A percentile compares a stretch with the other conserved stretches of the same genome.
These are phyloP conservation scores for Caenorhabditis drosophilae DNA, from an alignment of 2,888 invertebrate genomes.

Conservation along the genomic window DNA sequence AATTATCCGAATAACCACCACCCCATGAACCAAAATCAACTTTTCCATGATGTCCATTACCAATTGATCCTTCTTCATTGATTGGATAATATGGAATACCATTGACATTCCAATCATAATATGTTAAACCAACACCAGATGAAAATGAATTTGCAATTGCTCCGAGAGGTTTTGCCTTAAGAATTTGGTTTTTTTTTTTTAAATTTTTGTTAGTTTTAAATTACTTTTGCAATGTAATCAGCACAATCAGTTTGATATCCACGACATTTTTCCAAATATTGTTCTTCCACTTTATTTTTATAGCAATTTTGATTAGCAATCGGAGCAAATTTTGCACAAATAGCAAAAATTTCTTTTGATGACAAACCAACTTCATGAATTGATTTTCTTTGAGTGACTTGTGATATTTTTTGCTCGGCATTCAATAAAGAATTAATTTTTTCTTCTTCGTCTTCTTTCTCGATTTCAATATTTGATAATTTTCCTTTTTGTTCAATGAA, in stretches of 20 bases:
- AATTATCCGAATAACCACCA: slow-evolving; percentile 59
- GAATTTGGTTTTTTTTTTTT: neutral
- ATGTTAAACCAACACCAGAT: slow-evolving; percentile 59
- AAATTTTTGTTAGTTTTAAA: neutral
- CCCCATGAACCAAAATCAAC: slow-evolving; percentile 63
- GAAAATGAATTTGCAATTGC: slow-evolving; percentile 60
- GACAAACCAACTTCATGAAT: slow-evolving; percentile 43
- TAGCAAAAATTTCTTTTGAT: slow-evolving; percentile 37
- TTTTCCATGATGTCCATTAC: slow-evolving; percentile 61
- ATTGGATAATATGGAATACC: slow-evolving; percentile 61
- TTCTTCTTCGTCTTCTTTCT: slow-evolving; percentile 29
- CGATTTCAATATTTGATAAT: slow-evolving; percentile 32
- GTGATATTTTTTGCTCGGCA: slow-evolving; percentile 28
- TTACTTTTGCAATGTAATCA: slow-evolving; percentile 39
- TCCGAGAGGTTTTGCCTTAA: slow-evolving; percentile 43
- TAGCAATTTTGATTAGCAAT: slow-evolving; percentile 58
- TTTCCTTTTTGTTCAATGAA: slow-evolving; percentile 39
- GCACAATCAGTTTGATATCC: slow-evolving; percentile 56
- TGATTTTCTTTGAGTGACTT: slow-evolving; percentile 28
- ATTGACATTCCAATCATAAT: slow-evolving; percentile 58
- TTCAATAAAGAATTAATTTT: slow-evolving; percentile 8
- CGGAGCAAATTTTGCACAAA: slow-evolving; percentile 52
- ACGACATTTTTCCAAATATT: slow-evolving; percentile 54
- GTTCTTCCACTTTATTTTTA: slow-evolving; percentile 46
- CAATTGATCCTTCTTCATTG: slow-evolving; percentile 60